These are phyloP conservation scores for Ceratoteleas bidentatus DNA, from an alignment of 1,140 invertebrate species.

Conservation along the genomic window DNA sequence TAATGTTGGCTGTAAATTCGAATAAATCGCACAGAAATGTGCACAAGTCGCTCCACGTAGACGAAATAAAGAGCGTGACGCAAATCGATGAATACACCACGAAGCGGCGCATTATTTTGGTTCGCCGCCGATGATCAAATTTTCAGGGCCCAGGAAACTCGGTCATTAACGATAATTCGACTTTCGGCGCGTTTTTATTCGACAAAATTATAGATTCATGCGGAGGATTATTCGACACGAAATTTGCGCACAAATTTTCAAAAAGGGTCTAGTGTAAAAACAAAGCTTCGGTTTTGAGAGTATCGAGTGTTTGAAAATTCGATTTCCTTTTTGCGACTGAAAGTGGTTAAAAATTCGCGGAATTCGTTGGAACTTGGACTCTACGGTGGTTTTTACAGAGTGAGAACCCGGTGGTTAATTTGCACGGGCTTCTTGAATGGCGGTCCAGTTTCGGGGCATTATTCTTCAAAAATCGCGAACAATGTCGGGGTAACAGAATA, in stretches of 20 bases:
- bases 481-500: constrained; percentile 30
- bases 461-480: constrained; percentile 14
- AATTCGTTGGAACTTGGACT: not conserved
- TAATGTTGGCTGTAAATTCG: not conserved
- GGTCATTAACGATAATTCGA: not conserved
- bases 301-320: too few species aligned
- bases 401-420: too few species aligned
- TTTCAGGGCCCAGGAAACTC: not conserved
- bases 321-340: not conserved
- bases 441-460: not conserved
- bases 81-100: constrained; percentile 1
- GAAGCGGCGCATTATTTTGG: constrained; percentile 10
- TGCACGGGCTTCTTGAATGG: too few species aligned
- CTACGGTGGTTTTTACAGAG: too few species aligned
- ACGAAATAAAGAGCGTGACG: not conserved
- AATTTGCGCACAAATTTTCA: too few species aligned
- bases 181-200: not conserved
- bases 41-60: not conserved
- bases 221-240: too few species aligned
- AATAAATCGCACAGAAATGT: not conserved
- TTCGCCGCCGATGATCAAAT: not conserved
- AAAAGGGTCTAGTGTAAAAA: too few species aligned
- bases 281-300: too few species aligned
- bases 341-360: not conserved
- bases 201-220: not conserved